Evolutionary conservation across 2,797 vertebrate genomes (phyloP), one percentile per base, ranked within the genome.

Genomic region (Hippoglossus hippoglossus): DNA sequence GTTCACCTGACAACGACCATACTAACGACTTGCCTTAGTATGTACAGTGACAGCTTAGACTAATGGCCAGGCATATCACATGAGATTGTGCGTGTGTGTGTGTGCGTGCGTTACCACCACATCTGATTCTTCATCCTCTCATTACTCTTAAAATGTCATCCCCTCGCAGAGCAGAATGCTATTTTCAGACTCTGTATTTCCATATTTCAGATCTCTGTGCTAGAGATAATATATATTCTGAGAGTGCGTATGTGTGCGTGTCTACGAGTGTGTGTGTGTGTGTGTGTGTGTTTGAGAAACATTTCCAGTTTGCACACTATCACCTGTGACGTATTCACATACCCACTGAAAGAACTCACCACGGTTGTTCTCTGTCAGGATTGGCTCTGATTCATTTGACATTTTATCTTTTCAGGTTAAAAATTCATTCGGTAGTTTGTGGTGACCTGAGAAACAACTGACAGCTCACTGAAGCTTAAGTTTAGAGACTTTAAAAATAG

Each of bases 121-220:
- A 67, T 75, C 39, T 34, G 59, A 72, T 81, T 72, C 60, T 78
- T 88, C 63, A 79, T 83, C 68, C 57, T 64, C 82, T 87, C 80
- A 86, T 91, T 89, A 84, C 58, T 83, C 77, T 82, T 73, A 67
- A 78, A 49, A 63, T 26, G 55, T 75, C 63, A 67, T 76, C 81
- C 69, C 51, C 73, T 68, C 12, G 9, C 7, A 46, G 67, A 70
- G 63, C 44, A 63, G 10, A 31, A 62, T 67, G 58, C 87, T 90
- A 87, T 89, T 87, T 89, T 82, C 69, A 84, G 78, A 68, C 62
- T 52, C 52, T 26, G 4, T 53, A 78, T 84, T 81, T 84, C 65
- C 80, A 87, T 82, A 71, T 85, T 74, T 81, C 51, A 78, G 11
- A 81, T 54, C 65, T 73, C 49, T 46, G 28, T 59, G 47, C 53